Evolutionary conservation across 1,140 invertebrate genomes (phyloP), one percentile per base, ranked within the genome.

Genomic region (Grapholita molesta): DNA sequence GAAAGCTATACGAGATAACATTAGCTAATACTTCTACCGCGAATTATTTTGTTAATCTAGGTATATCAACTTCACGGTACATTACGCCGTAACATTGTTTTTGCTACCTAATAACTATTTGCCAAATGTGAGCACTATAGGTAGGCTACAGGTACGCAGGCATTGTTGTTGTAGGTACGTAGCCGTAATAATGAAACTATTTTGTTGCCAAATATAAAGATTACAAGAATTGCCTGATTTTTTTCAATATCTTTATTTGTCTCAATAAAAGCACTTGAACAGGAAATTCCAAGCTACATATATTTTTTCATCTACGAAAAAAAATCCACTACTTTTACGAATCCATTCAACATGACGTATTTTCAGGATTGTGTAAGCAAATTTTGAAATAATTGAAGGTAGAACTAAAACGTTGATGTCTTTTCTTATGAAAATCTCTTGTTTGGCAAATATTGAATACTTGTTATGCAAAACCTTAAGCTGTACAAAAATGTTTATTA

Each of bases 391-490:
- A n/a, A n/a, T 15, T 38, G 7, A 48, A 21, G n/a, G 12, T n/a
- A 42, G 42, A 70, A 71, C 79, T n/a, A 42, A 18, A 70, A 71
- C 79, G 72, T 81, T 80, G 76, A 80, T 75, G 78, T 80, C 76
- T 80, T 78, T 76, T 80, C 42, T 48, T 48, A 48, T 48, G 42
- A 48, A 18, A 48, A 48, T 18, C 18, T 4, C n/a, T 15, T 42
- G n/a, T 42, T 42, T 18, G 15, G 38, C 42, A 21, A 48, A 15
- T 48, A 38, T 38, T 15, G 5, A 8, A 21, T 48, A 18, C 15
- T 48, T 48, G 15, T 12, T 48, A 48, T 6, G 21, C 3, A 48
- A 42, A 15, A 12, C 18, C 7, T 48, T 7, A 9, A 18, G 21
- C 21, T 11, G 18, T 21, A 15, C n/a, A n/a, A 38, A n/a, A n/a